Conservation (phyloP, 2,888 invertebrate species). For the Dynastes maya region DNA sequence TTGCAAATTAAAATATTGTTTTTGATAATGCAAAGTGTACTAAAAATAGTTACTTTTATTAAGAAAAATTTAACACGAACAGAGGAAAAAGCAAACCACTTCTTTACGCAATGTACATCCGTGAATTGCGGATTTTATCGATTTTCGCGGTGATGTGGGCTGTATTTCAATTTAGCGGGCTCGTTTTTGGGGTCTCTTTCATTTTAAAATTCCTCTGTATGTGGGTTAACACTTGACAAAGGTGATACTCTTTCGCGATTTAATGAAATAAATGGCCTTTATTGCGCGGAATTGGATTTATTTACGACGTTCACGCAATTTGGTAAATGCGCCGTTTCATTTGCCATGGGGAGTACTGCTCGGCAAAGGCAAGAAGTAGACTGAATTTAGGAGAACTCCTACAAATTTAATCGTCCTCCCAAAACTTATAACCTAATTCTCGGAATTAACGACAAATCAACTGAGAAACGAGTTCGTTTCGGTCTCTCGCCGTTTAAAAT, state of each 20-base stretch:
- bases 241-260: constrained; percentile 32
- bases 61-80: no score
- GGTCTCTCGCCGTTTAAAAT: neutral
- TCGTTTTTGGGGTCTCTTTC: neutral
- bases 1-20: no score
- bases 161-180: constrained; percentile 24
- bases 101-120: neutral
- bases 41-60: no score
- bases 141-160: constrained; percentile 8
- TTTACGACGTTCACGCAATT: constrained; percentile 39
- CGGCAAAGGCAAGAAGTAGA: constrained; percentile 5
- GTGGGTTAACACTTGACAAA: constrained; percentile 34
- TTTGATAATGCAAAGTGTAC: no score
- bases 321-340: constrained; percentile 25
- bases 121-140: constrained; percentile 15
- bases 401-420: constrained; percentile 14
- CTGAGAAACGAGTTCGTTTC: constrained; percentile 11
- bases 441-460: constrained; percentile 27
- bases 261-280: constrained; percentile 37
- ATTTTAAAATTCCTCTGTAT: constrained; percentile 17
- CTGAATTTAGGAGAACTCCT: constrained; percentile 18
- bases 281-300: constrained; percentile 33
- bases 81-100: neutral
- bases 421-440: constrained; percentile 13
- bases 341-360: constrained; percentile 11